These are phyloP conservation scores for Drosophila navojoa DNA, from an alignment of 1,140 invertebrate species.

Conservation along the genomic window DNA sequence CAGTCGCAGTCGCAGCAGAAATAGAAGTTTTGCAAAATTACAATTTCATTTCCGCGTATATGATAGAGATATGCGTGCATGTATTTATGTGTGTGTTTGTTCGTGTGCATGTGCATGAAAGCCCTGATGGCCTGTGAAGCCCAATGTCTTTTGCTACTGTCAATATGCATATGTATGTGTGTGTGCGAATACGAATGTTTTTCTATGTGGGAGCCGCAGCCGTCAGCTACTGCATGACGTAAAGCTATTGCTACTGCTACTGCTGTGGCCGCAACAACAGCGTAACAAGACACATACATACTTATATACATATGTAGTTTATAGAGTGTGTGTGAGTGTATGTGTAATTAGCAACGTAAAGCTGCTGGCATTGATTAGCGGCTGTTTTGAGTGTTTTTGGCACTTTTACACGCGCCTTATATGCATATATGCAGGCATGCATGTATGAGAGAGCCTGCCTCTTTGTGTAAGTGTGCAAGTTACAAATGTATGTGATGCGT, in stretches of 20 bases:
- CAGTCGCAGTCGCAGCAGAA: not conserved
- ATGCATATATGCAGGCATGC: conserved; percentile 26
- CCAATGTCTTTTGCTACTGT: conserved; percentile 20
- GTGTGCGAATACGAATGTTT: conserved; percentile 41
- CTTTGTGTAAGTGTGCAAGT: conserved; percentile 1
- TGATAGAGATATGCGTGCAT: conserved; percentile 11
- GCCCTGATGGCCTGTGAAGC: conserved; percentile 16
- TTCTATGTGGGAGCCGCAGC: conserved; percentile 67
- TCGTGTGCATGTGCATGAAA: conserved; percentile 32
- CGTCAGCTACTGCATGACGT: conserved; percentile 67
- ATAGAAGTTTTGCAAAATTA: conserved; percentile 61
- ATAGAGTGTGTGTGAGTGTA: conserved; percentile 7
- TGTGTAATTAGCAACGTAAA: conserved; percentile 64
- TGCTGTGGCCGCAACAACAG: conserved; percentile 33
- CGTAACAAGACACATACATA: conserved; percentile 37
- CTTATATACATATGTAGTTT: no score
- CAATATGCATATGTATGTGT: conserved; percentile 31
- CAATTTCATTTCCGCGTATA: conserved; percentile 70
- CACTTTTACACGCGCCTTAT: conserved; percentile 42
- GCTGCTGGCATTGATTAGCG: conserved; percentile 67
- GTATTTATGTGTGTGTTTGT: conserved; percentile 17
- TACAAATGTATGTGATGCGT: conserved; percentile 15
- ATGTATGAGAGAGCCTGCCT: no score
- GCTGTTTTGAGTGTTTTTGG: conserved; percentile 44
- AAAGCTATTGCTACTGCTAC: conserved; percentile 59